Base-by-base conservation (phyloP, 2,888 invertebrate species). In the Troides helena region DNA sequence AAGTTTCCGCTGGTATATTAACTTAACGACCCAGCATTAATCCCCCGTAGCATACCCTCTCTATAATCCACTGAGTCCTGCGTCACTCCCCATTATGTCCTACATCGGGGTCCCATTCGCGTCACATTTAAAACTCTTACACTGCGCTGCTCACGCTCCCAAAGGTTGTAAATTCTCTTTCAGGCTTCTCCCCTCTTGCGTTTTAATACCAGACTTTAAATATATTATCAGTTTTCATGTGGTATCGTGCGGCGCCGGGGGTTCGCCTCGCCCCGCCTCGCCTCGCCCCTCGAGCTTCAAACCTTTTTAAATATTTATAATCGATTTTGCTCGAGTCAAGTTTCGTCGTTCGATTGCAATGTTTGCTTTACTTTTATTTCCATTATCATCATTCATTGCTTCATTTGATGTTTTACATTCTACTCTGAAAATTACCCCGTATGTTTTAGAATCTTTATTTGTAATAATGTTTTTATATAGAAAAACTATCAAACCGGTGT, bases 201-300 rank as follows among this genome's bases (percentile, higher is more conserved):
- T 84, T 85, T 87, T 85, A 86, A 87, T 64, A 85, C 81, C 81
- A 77, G 79, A 76, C 80, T 88, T 86, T 92, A 88, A 91, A 92
- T 90, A 90, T 90, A 90, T 91, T 89, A 91, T 89, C 88, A 88
- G 88, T 83, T 87, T 89, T 86, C 84, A 84, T 85, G 84, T 81
- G 77, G 83, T 89, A 80, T 86, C 90, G 89, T 90, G 91, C 76
- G 89, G 88, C 90, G 89, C 87, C 88, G 75, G 76, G 79, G 85
- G 85, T 87, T 66, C 66, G 83, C 78, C 78, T 80, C 82, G 82
- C 21, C 21, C 76, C 79, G 85, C 85, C 87, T 66, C 66, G 83
- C 78, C 78, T 80, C 82, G 82, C 83, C 84, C 81, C 84, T 85
- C 83, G 80, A 80, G 76, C 77, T 81, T 76, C 81, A 79, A 39